Percentiles rank a stretch among this genome's conserved stretches.
These are phyloP conservation scores for Lagopus muta DNA, from an alignment of 2,113 vertebrate species.

Conservation along the genomic window DNA sequence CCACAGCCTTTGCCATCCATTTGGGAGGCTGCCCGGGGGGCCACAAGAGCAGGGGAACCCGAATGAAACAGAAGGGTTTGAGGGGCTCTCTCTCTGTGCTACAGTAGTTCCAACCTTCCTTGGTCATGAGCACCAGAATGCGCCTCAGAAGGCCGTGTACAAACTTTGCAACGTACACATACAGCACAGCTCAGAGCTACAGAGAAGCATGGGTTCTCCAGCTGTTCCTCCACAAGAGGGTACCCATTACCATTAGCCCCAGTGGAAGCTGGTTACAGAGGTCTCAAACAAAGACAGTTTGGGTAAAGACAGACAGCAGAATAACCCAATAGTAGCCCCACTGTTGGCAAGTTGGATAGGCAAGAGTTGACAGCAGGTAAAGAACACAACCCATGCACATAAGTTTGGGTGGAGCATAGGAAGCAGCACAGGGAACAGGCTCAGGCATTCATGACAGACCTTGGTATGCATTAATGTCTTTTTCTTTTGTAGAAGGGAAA, in stretches of 20 bases:
- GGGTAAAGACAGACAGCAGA: neutral
- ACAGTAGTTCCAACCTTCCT: neutral
- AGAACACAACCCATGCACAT: neutral
- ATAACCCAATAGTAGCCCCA: neutral
- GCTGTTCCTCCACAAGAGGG: neutral
- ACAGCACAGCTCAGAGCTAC: neutral
- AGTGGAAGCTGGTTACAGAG: neutral
- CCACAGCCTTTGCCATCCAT: neutral
- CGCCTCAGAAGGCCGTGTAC: neutral
- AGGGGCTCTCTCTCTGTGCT: neutral
- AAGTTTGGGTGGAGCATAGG: neutral
- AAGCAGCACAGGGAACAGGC: neutral
- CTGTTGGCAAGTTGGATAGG: accelerated
- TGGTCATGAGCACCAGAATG: neutral
- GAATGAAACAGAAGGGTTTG: neutral
- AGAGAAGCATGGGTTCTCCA: neutral
- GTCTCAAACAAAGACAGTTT: neutral
- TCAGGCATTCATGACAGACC: neutral
- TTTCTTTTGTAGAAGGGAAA: neutral
- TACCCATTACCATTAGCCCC: neutral
- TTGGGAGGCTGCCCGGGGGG: neutral
- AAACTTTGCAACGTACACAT: neutral
- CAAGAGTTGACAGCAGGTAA: neutral
- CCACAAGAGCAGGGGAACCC: neutral
- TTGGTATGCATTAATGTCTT: neutral